phyloP scores from a whole-genome alignment of 2,113 vertebrate genomes.

The Prionailurus viverrinus region DNA sequence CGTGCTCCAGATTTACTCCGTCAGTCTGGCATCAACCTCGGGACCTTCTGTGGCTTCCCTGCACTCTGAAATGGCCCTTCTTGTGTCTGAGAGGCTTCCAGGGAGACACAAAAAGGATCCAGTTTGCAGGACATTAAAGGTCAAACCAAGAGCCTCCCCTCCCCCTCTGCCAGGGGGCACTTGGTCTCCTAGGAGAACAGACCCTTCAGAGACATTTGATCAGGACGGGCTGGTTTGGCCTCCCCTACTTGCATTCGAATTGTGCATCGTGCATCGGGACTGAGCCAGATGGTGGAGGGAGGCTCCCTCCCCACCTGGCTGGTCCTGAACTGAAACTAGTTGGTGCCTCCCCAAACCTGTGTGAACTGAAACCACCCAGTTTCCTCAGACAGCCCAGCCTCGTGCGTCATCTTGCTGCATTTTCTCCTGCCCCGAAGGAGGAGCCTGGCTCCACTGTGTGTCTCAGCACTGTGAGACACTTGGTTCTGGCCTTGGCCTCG shows the following conservation, averaged over 20 bases:
- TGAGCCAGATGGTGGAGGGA: neutral
- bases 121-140: neutral
- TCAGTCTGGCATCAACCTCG: neutral
- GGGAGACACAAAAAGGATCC: neutral
- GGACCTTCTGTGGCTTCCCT: neutral
- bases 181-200: neutral
- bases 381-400: neutral
- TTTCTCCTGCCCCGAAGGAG: neutral
- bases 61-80: neutral
- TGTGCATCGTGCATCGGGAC: neutral
- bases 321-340: conserved; percentile 15
- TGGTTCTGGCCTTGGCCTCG: fast-evolving
- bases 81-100: neutral
- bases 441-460: neutral
- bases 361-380: neutral
- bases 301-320: neutral
- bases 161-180: too few relatives aligned
- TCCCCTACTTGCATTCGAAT: fast-evolving
- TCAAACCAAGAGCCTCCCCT: neutral
- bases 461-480: neutral
- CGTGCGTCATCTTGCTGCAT: neutral
- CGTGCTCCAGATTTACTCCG: too few relatives aligned
- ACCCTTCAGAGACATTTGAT: neutral
- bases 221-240: neutral
- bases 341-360: neutral